Evolutionary conservation across 30 jellyfish, hydroid and myxozoan species (phyloP).

Genomic region (Hydra vulgaris): DNA sequence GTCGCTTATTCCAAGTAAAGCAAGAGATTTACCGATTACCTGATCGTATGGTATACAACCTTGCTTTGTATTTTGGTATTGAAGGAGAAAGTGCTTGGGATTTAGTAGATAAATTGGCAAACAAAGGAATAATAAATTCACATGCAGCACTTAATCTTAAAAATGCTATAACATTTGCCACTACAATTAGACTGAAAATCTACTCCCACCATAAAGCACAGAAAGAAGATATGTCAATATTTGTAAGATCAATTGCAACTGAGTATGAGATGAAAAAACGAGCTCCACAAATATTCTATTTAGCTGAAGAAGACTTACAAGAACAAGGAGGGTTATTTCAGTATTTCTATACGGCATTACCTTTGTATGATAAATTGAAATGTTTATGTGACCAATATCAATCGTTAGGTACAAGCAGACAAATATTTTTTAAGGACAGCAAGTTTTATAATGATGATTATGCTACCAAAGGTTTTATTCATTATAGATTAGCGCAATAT

Average conservation of each 20-base stretch:
- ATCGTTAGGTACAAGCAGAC: background rate
- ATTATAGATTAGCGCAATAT: background rate
- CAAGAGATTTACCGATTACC: background rate
- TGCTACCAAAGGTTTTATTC: background rate
- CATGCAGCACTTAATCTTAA: background rate
- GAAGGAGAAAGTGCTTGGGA: background rate
- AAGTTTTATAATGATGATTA: too few species aligned
- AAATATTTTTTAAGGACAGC: background rate
- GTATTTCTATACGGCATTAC: background rate
- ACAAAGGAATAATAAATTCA: background rate
- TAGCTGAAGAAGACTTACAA: background rate
- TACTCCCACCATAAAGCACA: background rate
- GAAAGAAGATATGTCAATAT: background rate
- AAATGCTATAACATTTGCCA: background rate
- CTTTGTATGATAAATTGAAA: background rate
- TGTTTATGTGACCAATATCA: background rate
- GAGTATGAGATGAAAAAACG: background rate
- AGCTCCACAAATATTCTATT: background rate
- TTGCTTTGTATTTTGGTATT: background rate
- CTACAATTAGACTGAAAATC: background rate
- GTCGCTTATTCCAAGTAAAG: background rate
- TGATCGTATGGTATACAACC: background rate
- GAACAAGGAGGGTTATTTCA: background rate
- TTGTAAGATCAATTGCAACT: background rate
- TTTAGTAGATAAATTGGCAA: background rate